phyloP scores from a whole-genome alignment of 2,797 vertebrate genomes.

The Synanceia verrucosa region DNA sequence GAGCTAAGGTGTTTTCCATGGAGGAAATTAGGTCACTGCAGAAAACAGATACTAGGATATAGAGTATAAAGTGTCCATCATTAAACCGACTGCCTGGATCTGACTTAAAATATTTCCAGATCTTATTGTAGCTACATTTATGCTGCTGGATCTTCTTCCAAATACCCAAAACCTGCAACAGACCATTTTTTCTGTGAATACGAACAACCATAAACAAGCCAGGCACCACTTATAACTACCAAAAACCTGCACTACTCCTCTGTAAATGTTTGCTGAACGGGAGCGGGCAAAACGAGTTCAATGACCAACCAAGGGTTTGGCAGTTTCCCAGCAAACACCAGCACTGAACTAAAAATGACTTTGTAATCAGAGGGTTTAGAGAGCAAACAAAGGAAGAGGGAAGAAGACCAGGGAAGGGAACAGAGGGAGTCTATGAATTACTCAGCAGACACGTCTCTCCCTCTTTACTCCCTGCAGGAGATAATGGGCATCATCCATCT shows the following conservation, averaged over 20 bases:
- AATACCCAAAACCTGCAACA: conserved; percentile 8
- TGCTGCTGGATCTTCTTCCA: not conserved
- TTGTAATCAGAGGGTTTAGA: conserved; percentile 70
- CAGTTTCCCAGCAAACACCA: conserved; percentile 54
- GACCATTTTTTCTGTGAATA: not conserved
- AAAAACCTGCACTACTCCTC: conserved; percentile 21
- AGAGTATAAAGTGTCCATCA: conserved; percentile 11
- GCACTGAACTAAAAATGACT: conserved; percentile 63
- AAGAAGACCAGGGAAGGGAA: conserved; percentile 57
- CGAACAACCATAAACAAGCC: conserved; percentile 27
- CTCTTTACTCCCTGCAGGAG: conserved; percentile 63
- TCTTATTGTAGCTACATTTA: not conserved
- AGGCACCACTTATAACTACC: conserved; percentile 16
- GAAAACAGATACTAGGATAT: conserved; percentile 6
- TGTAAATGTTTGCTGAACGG: conserved; percentile 63
- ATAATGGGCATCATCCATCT: conserved; percentile 78
- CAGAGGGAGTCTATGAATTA: conserved; percentile 71
- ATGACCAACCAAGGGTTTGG: conserved; percentile 48
- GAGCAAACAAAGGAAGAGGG: conserved; percentile 60
- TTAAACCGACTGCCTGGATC: conserved; percentile 1
- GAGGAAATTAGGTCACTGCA: conserved; percentile 29
- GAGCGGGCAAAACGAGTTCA: conserved; percentile 50
- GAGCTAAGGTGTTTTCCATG: conserved; percentile 24
- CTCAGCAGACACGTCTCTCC: conserved; percentile 66
- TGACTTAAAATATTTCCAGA: too few relatives aligned